phyloP scores from a whole-genome alignment of 2,888 invertebrate genomes.

The Plagodis pulveraria region DNA sequence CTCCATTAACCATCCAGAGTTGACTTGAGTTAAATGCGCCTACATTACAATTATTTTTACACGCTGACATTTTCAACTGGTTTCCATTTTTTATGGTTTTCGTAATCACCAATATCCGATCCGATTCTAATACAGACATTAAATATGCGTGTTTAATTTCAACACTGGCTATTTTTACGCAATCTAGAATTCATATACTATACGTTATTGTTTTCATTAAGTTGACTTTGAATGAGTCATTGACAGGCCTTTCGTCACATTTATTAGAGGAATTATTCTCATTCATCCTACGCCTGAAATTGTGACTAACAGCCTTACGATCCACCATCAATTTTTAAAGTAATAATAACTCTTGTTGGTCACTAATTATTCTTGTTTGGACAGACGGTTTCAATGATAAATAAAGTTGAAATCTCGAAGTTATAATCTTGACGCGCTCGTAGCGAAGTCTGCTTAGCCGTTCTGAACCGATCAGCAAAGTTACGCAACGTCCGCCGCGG shows the following conservation, averaged over 20 bases:
- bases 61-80: slow-evolving; percentile 63
- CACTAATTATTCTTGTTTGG: too few species aligned
- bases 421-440: too few species aligned
- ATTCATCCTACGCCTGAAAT: slow-evolving; percentile 56
- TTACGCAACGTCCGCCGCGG: too few species aligned
- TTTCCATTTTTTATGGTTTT: slow-evolving; percentile 58
- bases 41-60: slow-evolving; percentile 42
- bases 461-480: too few species aligned
- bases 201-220: slow-evolving; percentile 48
- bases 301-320: slow-evolving; percentile 53
- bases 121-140: slow-evolving; percentile 35
- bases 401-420: too few species aligned
- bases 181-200: slow-evolving; percentile 23
- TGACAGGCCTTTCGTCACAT: slow-evolving; percentile 58
- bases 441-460: too few species aligned
- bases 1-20: too few species aligned
- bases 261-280: slow-evolving; percentile 62
- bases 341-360: neutral
- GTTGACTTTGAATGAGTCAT: slow-evolving; percentile 54
- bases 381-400: too few species aligned
- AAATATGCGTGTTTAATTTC: slow-evolving; percentile 12
- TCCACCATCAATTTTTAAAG: slow-evolving; percentile 40
- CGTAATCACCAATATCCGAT: slow-evolving; percentile 48
- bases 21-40: neutral
- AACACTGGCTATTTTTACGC: slow-evolving; percentile 5